These are phyloP conservation scores for Itoplectis maculator DNA, from an alignment of 2,888 invertebrate genomes.

Conservation along the genomic window DNA sequence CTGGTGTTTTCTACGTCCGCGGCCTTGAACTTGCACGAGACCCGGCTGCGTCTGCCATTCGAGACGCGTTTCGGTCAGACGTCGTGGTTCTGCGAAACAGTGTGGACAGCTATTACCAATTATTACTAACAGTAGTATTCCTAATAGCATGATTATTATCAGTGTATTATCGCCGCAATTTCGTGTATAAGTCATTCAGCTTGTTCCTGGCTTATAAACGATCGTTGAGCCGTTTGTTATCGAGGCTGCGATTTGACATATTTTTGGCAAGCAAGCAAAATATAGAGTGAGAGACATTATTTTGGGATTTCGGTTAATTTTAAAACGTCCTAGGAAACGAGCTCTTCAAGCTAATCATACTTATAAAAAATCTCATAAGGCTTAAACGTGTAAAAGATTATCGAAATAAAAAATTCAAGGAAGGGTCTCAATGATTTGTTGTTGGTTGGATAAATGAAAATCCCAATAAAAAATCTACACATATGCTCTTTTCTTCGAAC, in stretches of 20 bases:
- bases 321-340: neutral
- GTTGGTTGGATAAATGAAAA: neutral
- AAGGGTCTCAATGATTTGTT: neutral
- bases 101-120: neutral
- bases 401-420: neutral
- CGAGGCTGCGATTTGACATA: neutral
- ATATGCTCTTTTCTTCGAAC: too few species aligned
- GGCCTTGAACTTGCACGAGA: constrained; percentile 85
- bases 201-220: neutral
- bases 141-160: constrained; percentile 6
- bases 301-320: neutral
- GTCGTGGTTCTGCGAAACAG: constrained; percentile 78
- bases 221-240: neutral
- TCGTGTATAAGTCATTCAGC: constrained; percentile 1
- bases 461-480: neutral
- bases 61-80: constrained; percentile 84
- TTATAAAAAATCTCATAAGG: too few species aligned
- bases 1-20: constrained; percentile 76
- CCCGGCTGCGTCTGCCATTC: constrained; percentile 87
- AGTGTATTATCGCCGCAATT: neutral
- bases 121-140: constrained; percentile 2
- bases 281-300: neutral
- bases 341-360: neutral
- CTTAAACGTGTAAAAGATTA: too few species aligned
- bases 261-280: constrained; percentile 4